A percentile compares a stretch with the other conserved stretches of the same genome.
Conservation (phyloP, 2,888 invertebrate genomes). For the Patella ulyssiponensis region DNA sequence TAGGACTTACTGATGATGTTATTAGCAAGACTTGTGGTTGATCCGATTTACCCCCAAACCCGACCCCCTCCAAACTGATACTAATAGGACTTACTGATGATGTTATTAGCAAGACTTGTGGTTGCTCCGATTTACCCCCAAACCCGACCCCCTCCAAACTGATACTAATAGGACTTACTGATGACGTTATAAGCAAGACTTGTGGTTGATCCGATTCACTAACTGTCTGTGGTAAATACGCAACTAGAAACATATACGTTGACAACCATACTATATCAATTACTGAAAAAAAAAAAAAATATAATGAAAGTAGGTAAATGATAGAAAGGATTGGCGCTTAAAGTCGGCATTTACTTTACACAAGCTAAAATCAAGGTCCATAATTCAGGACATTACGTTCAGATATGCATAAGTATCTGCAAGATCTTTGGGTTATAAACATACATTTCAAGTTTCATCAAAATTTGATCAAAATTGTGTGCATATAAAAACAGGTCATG, state of each 20-base stretch:
- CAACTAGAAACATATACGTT: slow-evolving; percentile 82
- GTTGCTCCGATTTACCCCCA: not conserved
- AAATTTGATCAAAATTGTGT: no score
- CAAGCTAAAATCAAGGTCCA: no score
- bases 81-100: not conserved
- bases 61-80: no score
- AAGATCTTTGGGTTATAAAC: no score
- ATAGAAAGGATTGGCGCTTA: no score
- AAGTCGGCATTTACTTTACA: no score
- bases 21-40: slow-evolving; percentile 62
- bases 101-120: not conserved
- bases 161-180: slow-evolving; percentile 43
- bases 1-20: slow-evolving; percentile 54
- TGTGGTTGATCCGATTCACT: slow-evolving; percentile 55
- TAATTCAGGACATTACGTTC: no score
- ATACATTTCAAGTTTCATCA: no score
- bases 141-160: no score
- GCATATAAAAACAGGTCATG: no score
- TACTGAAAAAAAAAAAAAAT: slow-evolving; percentile 52
- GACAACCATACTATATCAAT: slow-evolving; percentile 69
- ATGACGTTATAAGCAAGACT: slow-evolving; percentile 60
- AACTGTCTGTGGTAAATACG: slow-evolving; percentile 75
- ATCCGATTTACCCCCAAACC: slow-evolving; percentile 39
- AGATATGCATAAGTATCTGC: no score
- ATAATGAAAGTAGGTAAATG: no score